Evolutionary conservation across 2,113 vertebrate genomes (phyloP).

Genomic region (Actenoides lindsayi): DNA sequence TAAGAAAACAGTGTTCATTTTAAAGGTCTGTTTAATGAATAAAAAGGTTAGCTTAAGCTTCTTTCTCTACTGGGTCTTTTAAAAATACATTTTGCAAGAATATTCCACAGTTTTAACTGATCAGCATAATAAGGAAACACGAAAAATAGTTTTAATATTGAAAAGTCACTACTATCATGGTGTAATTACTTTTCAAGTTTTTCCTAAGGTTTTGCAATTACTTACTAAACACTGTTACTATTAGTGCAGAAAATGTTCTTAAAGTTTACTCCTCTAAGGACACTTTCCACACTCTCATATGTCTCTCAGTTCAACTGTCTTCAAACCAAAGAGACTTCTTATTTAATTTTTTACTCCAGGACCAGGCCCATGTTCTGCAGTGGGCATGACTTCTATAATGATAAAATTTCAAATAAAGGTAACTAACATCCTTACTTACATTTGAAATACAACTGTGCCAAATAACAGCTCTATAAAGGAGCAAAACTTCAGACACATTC

Average conservation of each 20-base stretch:
- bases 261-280: neutral
- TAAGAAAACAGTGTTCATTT: neutral
- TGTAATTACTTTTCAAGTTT: slow-evolving; percentile 27
- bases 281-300: neutral
- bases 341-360: neutral
- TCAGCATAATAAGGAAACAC: neutral
- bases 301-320: neutral
- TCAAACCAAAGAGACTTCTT: neutral
- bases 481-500: neutral
- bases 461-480: neutral
- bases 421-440: neutral
- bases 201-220: neutral
- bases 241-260: neutral
- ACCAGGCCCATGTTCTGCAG: neutral
- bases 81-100: neutral
- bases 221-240: neutral
- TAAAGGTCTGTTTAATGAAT: neutral
- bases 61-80: neutral
- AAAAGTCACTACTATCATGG: neutral
- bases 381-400: neutral
- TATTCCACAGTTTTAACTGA: neutral
- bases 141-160: slow-evolving; percentile 42
- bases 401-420: neutral
- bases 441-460: neutral
- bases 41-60: neutral